Base-by-base conservation (phyloP, 2,113 vertebrate genomes). In the Xenus cinereus region DNA sequence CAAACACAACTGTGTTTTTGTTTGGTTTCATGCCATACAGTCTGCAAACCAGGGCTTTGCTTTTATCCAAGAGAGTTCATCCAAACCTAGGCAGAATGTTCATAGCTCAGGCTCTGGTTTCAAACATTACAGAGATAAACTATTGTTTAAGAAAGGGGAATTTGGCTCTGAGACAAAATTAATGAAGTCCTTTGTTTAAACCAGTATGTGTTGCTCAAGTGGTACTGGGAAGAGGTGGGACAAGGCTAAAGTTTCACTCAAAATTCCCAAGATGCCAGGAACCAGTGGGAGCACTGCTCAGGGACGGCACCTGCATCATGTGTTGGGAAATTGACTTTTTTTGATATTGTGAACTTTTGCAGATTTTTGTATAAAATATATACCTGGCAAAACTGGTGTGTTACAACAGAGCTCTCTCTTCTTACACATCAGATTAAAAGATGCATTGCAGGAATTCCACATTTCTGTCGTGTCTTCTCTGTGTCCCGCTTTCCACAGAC, bases 251-350 rank as follows among this genome's bases (percentile, higher is more conserved):
- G 33, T 37, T 50, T 62, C 48, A 28, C 53, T 39, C 53, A 23
- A 12, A 37, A 19, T 51, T 28, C 69, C n/a, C 45, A 6, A 5
- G 45, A 23, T 20, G 48, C 24, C 87, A n/a, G 56, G 37, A 56
- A 32, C 12, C 22, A 20, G 23, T 0, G 0, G 23, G 66, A 73
- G 27, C 2, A 1, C 50, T 73, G 48, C 53, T 22, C 35, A 50
- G 30, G 37, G 35, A 41, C 1, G 2, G 22, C 41, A 28, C 57
- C 67, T 54, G 32, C 32, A 24, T 5, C 53, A 27, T 5, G 0
- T 13, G 45, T 46, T n/a, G 23, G 53, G 62, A 66, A 83, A 59
- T 3, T 16, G 27, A 9, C 8, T 20, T 35, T 4, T 28, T 56
- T 7, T 37, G 41, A 19, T 30, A 39, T 3, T 1, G 0, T 51